These are phyloP conservation scores for Micrasema longulum DNA, from an alignment of 1,140 invertebrate genomes.

Conservation along the genomic window DNA sequence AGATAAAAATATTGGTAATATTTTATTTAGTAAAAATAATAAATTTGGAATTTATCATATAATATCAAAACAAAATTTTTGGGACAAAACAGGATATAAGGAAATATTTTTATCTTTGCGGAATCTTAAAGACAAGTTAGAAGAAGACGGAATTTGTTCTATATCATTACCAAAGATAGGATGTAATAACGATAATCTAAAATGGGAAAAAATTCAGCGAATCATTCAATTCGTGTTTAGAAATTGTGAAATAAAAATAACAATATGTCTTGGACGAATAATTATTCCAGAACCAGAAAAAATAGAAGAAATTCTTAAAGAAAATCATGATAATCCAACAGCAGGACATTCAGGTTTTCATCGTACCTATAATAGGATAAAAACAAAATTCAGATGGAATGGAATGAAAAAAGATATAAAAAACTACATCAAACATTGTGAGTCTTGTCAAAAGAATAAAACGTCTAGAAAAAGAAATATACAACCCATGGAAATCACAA, in stretches of 20 bases:
- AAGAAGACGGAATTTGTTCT: constrained; percentile 35
- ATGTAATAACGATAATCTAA: constrained; percentile 37
- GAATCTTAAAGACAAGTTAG: constrained; percentile 42
- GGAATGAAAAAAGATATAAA: constrained; percentile 56
- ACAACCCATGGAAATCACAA: constrained; percentile 57
- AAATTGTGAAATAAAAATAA: constrained; percentile 42
- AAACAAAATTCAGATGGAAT: constrained; percentile 55
- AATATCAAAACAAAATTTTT: neutral
- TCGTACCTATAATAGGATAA: constrained; percentile 56
- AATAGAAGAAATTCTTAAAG: neutral
- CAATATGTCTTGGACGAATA: constrained; percentile 42
- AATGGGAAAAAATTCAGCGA: constrained; percentile 43
- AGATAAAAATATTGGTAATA: neutral
- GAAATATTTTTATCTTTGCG: constrained; percentile 43
- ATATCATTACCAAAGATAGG: constrained; percentile 35
- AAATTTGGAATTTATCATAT: neutral
- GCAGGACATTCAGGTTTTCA: constrained; percentile 1
- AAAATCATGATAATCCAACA: neutral
- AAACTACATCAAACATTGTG: constrained; percentile 56
- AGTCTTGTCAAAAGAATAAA: constrained; percentile 56
- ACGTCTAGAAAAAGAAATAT: constrained; percentile 49
- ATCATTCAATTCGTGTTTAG: constrained; percentile 36
- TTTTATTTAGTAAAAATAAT: neutral
- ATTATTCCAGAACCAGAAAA: constrained; percentile 24
- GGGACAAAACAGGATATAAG: constrained; percentile 41